Base-by-base conservation (phyloP, 2,888 invertebrate genomes). In the Andrena fulva region DNA sequence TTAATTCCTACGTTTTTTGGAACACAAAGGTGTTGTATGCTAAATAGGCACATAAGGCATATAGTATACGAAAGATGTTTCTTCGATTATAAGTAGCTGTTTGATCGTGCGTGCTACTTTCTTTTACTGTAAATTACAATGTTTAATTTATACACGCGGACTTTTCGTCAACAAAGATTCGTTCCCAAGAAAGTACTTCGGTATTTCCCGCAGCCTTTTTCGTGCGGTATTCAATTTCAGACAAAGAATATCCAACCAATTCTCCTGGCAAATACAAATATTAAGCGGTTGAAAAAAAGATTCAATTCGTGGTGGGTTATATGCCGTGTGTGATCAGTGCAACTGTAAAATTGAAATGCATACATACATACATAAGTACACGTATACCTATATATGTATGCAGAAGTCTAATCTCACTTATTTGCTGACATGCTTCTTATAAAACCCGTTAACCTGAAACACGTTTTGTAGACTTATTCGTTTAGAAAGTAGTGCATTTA, bases 271-370 rank as follows among this genome's bases (percentile, higher is more conserved):
- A 59, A 16, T 24, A 63, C 27, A 31, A 33, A 42, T 50, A 56
- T 59, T 70, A 72, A 66, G 52, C 16, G 16, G 31, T 67, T 69
- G 8, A 48, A 64, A 60, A 68, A 35, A 48, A 67, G 71, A 63
- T 76, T 71, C 52, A 0, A 20, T 64, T 76, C 59, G 29, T 59
- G 84, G 84, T 85, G 66, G 79, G 84, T 84, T 82, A 82, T 69
- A 29, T 48, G n/a, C 16, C 27, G 6, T 20, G 35, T 4, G n/a
- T 60, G 31, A 74, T 20, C 27, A 66, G 42, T 59, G 12, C 29
- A 56, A 42, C 27, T 24, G 12, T 54, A 48, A 2, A 52, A 1
- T 2, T 7, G 52, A 63, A 29, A n/a, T 10, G 33, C 20, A 63
- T 56, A 20, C n/a, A n/a, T 56, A 20, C n/a, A n/a, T 33, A 52